Evolutionary conservation across 2,113 vertebrate genomes (phyloP).

Genomic region (Rana temporaria): DNA sequence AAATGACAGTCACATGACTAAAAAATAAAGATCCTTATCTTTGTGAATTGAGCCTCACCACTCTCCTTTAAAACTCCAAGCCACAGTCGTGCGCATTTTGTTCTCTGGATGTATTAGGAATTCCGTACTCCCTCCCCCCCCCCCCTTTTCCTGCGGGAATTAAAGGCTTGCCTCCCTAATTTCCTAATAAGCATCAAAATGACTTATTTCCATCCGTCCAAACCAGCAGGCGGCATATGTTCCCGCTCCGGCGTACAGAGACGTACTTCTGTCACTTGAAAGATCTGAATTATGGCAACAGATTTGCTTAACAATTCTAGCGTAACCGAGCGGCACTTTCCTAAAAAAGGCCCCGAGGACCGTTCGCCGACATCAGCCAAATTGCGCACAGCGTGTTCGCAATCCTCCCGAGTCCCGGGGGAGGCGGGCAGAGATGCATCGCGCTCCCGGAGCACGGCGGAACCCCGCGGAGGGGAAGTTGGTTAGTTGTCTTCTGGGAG

Average conservation of each 20-base stretch:
- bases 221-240: constrained; percentile 33
- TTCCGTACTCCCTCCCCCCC: not conserved
- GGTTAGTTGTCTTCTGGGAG: not conserved
- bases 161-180: constrained; percentile 27
- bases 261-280: constrained; percentile 47
- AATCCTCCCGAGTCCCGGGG: not conserved
- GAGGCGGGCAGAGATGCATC: not conserved
- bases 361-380: constrained; percentile 29
- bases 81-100: no score
- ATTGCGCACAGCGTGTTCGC: constrained; percentile 25
- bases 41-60: no score
- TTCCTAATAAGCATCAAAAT: constrained; percentile 53
- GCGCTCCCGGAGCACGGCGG: not conserved
- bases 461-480: not conserved
- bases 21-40: no score
- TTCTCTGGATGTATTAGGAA: not conserved
- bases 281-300: constrained; percentile 46
- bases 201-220: constrained; percentile 42
- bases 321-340: constrained; percentile 13
- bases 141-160: not conserved
- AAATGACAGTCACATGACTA: no score
- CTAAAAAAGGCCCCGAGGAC: constrained; percentile 49
- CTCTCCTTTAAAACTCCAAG: no score
- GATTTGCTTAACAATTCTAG: constrained; percentile 35
- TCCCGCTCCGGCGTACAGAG: constrained; percentile 1